These are phyloP conservation scores for Amiota minor DNA, from an alignment of 2,888 invertebrate genomes.

Conservation along the genomic window DNA sequence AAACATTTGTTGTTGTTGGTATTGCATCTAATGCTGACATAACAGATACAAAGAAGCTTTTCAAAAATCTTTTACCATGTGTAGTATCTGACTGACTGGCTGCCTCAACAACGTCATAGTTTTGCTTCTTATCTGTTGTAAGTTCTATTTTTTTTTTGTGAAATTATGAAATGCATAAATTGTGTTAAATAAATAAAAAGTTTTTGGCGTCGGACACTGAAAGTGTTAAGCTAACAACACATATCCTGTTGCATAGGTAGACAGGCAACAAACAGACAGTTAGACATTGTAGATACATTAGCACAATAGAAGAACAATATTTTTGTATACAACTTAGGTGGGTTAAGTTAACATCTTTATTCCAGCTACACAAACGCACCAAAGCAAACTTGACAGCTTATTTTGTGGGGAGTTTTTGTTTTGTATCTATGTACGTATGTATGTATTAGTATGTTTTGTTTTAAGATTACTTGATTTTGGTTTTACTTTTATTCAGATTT, in stretches of 20 bases:
- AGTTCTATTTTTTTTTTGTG: constrained; percentile 18
- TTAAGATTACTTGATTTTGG: background rate
- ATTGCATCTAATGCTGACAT: background rate
- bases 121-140: background rate
- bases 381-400: constrained; percentile 13
- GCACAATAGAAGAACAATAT: too few species aligned
- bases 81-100: background rate
- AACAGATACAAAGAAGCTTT: too few species aligned
- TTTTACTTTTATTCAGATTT: background rate
- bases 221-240: background rate
- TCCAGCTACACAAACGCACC: background rate
- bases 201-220: constrained; percentile 38
- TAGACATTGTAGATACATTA: too few species aligned
- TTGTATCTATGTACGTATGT: background rate
- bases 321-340: too few species aligned
- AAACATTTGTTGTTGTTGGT: background rate
- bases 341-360: too few species aligned
- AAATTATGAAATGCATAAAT: constrained; percentile 61
- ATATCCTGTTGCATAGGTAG: background rate
- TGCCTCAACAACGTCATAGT: background rate
- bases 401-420: background rate
- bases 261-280: too few species aligned
- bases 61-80: background rate
- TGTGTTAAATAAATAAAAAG: constrained; percentile 62
- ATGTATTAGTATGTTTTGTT: background rate